Evolutionary conservation across 2,113 vertebrate genomes (phyloP).

Genomic region (Pterophyllum scalare): DNA sequence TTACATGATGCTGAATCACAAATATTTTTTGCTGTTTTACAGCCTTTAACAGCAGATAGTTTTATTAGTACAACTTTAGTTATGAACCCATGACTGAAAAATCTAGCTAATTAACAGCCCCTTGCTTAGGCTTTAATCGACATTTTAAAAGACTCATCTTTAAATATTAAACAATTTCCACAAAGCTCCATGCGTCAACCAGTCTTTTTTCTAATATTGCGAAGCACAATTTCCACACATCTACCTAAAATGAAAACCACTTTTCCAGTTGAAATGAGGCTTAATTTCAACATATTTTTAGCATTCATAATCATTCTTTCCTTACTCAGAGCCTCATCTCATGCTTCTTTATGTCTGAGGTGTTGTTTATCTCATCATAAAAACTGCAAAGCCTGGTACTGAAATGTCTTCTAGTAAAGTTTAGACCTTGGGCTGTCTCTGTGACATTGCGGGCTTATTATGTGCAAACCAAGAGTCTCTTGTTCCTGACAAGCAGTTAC

Average conservation of each 20-base stretch:
- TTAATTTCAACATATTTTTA: neutral
- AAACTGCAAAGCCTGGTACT: neutral
- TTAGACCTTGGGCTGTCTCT: neutral
- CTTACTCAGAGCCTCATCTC: neutral
- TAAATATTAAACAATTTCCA: neutral
- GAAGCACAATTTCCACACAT: neutral
- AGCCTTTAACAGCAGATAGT: neutral
- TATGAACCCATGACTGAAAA: neutral
- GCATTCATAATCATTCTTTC: neutral
- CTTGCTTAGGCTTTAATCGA: neutral
- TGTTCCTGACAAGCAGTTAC: neutral
- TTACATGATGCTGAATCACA: neutral
- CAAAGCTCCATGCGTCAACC: neutral
- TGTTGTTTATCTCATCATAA: neutral
- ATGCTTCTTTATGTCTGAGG: neutral
- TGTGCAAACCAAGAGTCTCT: constrained; percentile 7
- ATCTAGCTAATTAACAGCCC: neutral
- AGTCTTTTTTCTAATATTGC: neutral
- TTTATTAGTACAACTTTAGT: neutral
- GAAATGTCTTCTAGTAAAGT: neutral
- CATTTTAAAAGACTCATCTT: neutral
- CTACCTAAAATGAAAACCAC: neutral
- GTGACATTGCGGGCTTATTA: neutral
- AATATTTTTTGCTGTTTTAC: neutral
- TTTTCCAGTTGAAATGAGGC: neutral